Conservation (phyloP, 2,888 invertebrate species). For the Adineta ricciae region DNA sequence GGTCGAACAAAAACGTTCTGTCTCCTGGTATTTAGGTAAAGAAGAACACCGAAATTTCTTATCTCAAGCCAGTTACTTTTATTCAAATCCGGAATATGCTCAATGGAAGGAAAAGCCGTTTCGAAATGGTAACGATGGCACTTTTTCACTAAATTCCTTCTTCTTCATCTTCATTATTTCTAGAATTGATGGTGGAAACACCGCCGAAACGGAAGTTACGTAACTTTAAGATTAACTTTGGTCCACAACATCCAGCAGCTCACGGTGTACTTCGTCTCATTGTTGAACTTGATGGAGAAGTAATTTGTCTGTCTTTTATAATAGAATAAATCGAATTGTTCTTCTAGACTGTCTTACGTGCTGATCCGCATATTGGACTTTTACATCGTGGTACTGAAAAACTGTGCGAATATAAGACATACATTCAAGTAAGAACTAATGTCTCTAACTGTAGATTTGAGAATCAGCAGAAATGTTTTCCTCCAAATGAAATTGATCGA, state of each 20-base stretch:
- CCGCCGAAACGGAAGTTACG: conserved; percentile 21
- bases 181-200: neutral
- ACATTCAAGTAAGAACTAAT: conserved; percentile 60
- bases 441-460: too few species aligned
- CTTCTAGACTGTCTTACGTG: conserved; percentile 64
- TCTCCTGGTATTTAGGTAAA: neutral
- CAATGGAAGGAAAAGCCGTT: conserved; percentile 2
- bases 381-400: conserved; percentile 94
- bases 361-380: conserved; percentile 92
- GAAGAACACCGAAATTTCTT: conserved; percentile 2
- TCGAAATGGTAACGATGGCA: neutral
- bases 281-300: conserved; percentile 73
- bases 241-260: conserved; percentile 86
- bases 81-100: conserved; percentile 17
- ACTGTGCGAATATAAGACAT: conserved; percentile 94
- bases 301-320: conserved; percentile 38
- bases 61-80: neutral
- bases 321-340: conserved; percentile 22
- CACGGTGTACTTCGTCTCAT: conserved; percentile 79
- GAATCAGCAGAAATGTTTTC: too few species aligned
- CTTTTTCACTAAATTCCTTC: neutral
- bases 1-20: neutral
- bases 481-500: too few species aligned
- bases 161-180: neutral
- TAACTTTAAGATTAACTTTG: conserved; percentile 62